Evolutionary conservation across 1,140 invertebrate species (phyloP).

Genomic region (Leptinotarsa lineolata): DNA sequence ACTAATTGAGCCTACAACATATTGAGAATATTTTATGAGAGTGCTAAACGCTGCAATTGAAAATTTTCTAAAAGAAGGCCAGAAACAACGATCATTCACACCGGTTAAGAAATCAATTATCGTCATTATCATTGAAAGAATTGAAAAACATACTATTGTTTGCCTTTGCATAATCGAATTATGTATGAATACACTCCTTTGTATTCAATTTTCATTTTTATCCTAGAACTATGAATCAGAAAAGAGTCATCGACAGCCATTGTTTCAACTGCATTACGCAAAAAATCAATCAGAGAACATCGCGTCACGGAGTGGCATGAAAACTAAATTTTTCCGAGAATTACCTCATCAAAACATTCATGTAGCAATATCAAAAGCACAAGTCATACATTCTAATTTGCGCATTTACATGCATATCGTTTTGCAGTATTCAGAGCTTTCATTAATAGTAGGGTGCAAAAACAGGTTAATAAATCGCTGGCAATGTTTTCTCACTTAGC

Average conservation of each 20-base stretch:
- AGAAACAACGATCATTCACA: too few species aligned
- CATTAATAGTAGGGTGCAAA: background rate
- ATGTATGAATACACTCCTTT: background rate
- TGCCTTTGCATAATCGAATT: background rate
- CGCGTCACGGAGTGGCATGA: background rate
- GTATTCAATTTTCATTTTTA: background rate
- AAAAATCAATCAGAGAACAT: background rate
- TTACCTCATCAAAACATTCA: constrained; percentile 1
- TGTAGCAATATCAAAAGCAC: background rate
- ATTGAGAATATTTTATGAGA: too few species aligned
- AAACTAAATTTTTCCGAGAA: background rate
- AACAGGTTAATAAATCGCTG: background rate
- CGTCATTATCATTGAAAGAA: too few species aligned
- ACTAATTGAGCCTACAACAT: too few species aligned
- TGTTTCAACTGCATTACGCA: background rate
- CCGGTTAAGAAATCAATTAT: too few species aligned
- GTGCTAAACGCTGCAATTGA: too few species aligned
- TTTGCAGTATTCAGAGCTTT: background rate
- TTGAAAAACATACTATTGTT: background rate
- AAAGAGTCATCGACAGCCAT: background rate
- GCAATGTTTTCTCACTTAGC: background rate
- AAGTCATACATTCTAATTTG: background rate
- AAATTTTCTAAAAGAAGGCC: too few species aligned
- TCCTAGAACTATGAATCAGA: background rate
- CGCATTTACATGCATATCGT: background rate